A percentile compares a stretch with the other conserved stretches of the same genome.
Evolutionary conservation across 2,888 invertebrate species (phyloP).

Genomic region (Leucophora obtusa): DNA sequence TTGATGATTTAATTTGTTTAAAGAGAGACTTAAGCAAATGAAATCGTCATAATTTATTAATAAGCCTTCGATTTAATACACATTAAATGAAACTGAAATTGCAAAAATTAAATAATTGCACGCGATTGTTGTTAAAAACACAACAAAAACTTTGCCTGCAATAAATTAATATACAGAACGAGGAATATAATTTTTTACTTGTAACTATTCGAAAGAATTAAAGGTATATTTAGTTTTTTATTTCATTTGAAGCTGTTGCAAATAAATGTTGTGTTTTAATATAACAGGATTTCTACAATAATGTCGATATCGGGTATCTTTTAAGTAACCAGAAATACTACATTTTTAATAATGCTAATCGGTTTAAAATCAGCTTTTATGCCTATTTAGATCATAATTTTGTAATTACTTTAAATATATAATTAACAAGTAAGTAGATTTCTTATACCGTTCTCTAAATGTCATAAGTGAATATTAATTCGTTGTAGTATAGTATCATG

Average conservation of each 20-base stretch:
- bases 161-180: conserved; percentile 25
- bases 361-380: no score
- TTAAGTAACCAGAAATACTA: no score
- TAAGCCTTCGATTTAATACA: conserved; percentile 48
- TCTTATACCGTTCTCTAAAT: conserved; percentile 19
- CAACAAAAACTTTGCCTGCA: conserved; percentile 18
- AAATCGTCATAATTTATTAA: conserved; percentile 51
- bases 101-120: conserved; percentile 64
- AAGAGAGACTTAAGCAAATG: conserved; percentile 27
- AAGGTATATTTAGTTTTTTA: no score
- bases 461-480: conserved; percentile 23
- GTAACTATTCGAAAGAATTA: not conserved
- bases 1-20: conserved; percentile 50
- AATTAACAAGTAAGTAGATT: conserved; percentile 38
- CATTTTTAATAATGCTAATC: no score
- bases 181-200: conserved; percentile 12
- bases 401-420: not conserved
- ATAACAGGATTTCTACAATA: no score
- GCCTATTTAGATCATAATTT: no score
- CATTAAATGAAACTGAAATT: conserved; percentile 23
- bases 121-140: conserved; percentile 60
- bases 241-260: no score
- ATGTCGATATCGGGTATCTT: no score
- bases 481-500: not conserved
- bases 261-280: no score